A percentile compares a stretch with the other conserved stretches of the same genome.
Conservation (phyloP, 92 coral and sea anemone species). For the Porites cylindrica region DNA sequence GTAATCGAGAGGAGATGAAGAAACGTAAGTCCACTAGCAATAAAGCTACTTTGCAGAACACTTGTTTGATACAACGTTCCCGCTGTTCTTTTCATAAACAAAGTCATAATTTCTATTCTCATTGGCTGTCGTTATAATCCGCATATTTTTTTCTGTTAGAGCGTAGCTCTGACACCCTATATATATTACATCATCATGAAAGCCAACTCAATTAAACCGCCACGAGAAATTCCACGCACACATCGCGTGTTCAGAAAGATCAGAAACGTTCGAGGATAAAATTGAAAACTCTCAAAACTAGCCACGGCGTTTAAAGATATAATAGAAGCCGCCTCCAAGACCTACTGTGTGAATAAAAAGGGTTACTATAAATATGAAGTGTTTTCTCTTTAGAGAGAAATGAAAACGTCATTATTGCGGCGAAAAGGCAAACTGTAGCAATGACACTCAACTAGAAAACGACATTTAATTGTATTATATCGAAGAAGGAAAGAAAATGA, state of each 20-base stretch:
- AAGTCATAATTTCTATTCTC: constrained; percentile 14
- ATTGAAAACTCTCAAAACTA: not conserved
- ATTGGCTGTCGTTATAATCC: constrained; percentile 31
- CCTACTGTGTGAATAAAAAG: constrained; percentile 14
- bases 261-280: not conserved
- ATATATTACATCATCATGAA: constrained; percentile 6
- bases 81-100: constrained; percentile 37
- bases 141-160: constrained; percentile 13
- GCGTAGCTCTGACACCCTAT: constrained; percentile 9
- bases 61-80: constrained; percentile 33
- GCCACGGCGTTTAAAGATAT: not conserved
- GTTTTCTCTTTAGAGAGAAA: constrained; percentile 13
- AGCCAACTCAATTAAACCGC: constrained; percentile 23
- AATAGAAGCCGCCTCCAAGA: not conserved
- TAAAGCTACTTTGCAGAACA: constrained; percentile 23
- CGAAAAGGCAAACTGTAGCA: constrained; percentile 35
- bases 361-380: constrained; percentile 15
- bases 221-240: constrained; percentile 19
- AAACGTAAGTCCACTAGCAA: not conserved
- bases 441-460: constrained; percentile 16
- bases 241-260: constrained; percentile 11
- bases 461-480: constrained; percentile 24
- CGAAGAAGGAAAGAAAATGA: not conserved
- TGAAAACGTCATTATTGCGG: constrained; percentile 40
- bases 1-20: not conserved